Evolutionary conservation across 2,888 invertebrate genomes (phyloP).

Genomic region (Exocentrus adspersus): DNA sequence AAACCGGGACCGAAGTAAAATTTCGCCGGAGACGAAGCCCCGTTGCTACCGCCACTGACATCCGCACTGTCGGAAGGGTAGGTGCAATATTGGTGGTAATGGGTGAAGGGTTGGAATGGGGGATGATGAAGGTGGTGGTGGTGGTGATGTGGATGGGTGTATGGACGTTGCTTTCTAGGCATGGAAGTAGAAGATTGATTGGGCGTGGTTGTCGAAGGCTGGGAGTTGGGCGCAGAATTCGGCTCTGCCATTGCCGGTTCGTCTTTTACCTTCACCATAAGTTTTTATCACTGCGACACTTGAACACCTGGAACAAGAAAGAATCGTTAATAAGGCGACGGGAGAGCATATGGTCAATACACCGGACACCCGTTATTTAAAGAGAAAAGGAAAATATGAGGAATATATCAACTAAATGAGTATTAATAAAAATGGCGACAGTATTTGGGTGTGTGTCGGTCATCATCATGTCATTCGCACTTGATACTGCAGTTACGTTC

Average conservation of each 20-base stretch:
- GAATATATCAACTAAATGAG: too few relatives aligned
- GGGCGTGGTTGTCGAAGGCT: constrained; percentile 31
- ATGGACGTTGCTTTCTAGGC: constrained; percentile 40
- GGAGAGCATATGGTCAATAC: too few relatives aligned
- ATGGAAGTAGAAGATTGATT: constrained; percentile 27
- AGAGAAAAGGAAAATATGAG: too few relatives aligned
- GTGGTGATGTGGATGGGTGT: constrained; percentile 55
- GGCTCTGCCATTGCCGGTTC: constrained; percentile 60
- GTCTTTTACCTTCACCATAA: constrained; percentile 64
- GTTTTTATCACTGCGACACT: constrained; percentile 27
- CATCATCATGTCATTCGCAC: too few relatives aligned
- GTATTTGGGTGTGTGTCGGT: too few relatives aligned
- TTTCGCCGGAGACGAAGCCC: constrained; percentile 66
- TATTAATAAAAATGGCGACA: too few relatives aligned
- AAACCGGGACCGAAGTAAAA: constrained; percentile 72
- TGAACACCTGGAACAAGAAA: constrained; percentile 31
- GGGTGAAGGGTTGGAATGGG: constrained; percentile 62
- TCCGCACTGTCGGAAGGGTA: constrained; percentile 67
- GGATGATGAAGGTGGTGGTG: constrained; percentile 67
- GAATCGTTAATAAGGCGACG: too few relatives aligned
- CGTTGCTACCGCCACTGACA: constrained; percentile 55
- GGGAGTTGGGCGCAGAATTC: constrained; percentile 51
- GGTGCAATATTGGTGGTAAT: constrained; percentile 61
- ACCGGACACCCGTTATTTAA: too few relatives aligned
- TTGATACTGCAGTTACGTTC: too few relatives aligned